A percentile compares a stretch with the other conserved stretches of the same genome.
phyloP scores from a whole-genome alignment of 1,140 invertebrate species.

The Lasioglossum albipes region DNA sequence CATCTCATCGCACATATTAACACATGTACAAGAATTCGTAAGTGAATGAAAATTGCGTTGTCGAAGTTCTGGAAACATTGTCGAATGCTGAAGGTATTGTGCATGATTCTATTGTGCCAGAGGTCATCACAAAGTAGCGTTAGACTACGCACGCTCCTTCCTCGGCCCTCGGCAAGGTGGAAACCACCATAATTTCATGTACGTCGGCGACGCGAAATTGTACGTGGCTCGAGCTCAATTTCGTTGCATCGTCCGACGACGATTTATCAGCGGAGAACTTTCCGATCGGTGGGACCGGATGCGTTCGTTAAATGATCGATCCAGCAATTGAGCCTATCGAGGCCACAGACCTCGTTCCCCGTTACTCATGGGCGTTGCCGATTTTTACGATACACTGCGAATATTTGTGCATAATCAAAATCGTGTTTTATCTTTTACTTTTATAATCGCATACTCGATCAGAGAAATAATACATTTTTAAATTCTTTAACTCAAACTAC shows the following conservation, averaged over 20 bases:
- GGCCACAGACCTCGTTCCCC: not conserved
- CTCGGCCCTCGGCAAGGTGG: slow-evolving; percentile 69
- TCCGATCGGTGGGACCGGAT: not conserved
- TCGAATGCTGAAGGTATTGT: no score
- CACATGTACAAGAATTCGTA: no score
- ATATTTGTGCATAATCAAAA: no score
- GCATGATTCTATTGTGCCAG: slow-evolving; percentile 58
- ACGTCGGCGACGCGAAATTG: slow-evolving; percentile 69
- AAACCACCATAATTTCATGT: slow-evolving; percentile 56
- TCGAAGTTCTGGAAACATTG: no score
- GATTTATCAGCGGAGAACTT: not conserved
- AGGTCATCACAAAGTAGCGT: slow-evolving; percentile 75
- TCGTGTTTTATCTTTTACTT: no score
- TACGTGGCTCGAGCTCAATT: slow-evolving; percentile 62
- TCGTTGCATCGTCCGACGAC: slow-evolving; percentile 60
- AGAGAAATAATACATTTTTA: no score
- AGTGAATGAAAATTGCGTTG: no score
- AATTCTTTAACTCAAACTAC: no score
- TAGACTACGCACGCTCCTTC: slow-evolving; percentile 68
- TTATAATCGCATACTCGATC: no score
- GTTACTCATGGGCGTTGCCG: no score
- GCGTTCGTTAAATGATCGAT: not conserved
- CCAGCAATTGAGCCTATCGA: slow-evolving; percentile 5
- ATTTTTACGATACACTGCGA: not conserved
- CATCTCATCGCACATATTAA: no score